phyloP scores from a whole-genome alignment of 2,797 vertebrate genomes.

The Mus minutoides region DNA sequence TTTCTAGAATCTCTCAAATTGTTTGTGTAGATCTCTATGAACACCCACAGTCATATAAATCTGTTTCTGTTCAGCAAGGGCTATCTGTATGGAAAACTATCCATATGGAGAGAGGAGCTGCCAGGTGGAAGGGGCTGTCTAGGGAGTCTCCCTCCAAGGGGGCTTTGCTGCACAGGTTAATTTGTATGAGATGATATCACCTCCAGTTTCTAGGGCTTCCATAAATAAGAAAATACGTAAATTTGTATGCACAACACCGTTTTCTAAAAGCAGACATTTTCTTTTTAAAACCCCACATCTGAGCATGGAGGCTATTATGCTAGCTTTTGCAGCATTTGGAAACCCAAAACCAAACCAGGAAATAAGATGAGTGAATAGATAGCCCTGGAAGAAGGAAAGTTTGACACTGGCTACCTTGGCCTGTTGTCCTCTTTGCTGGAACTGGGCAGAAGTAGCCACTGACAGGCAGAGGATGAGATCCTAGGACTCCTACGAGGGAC shows the following conservation, averaged over 20 bases:
- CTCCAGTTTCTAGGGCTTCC: neutral
- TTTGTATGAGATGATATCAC: slow-evolving; percentile 36
- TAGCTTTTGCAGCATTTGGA: neutral
- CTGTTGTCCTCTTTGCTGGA: neutral
- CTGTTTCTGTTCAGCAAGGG: slow-evolving; percentile 58
- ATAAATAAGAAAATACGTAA: slow-evolving; percentile 59
- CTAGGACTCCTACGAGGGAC: neutral
- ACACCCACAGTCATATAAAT: slow-evolving; percentile 58
- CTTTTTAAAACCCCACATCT: slow-evolving; percentile 11
- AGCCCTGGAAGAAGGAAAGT: neutral
- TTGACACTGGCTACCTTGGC: neutral
- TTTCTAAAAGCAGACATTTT: slow-evolving; percentile 59
- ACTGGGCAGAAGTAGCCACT: neutral
- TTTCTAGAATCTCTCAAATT: slow-evolving; percentile 55
- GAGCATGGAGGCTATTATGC: neutral
- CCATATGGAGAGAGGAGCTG: slow-evolving; percentile 8
- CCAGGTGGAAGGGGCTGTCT: neutral
- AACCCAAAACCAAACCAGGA: neutral
- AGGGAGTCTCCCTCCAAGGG: neutral
- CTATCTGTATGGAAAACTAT: slow-evolving; percentile 44
- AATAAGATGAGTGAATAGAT: neutral
- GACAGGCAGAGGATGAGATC: neutral
- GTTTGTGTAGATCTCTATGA: slow-evolving; percentile 35
- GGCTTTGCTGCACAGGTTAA: slow-evolving; percentile 23
- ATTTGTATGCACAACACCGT: neutral